Conservation (phyloP, 2,113 vertebrate species). For the Cochlearius cochlearius region DNA sequence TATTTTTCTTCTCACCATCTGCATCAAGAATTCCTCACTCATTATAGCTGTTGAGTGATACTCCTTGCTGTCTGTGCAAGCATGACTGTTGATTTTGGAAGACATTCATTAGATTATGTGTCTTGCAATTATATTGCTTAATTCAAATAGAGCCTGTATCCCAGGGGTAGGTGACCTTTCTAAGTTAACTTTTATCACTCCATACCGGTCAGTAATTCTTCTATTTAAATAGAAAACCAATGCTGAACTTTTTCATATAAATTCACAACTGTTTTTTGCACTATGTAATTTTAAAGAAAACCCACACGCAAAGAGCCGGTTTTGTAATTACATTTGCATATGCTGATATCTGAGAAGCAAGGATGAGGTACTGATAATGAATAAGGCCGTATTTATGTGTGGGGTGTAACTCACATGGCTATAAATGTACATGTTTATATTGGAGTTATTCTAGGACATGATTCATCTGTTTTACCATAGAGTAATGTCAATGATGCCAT, state of each 20-base stretch:
- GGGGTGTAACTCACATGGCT: background rate
- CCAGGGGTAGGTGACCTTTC: constrained; percentile 35
- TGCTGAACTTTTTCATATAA: background rate
- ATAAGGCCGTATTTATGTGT: background rate
- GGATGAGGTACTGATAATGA: background rate
- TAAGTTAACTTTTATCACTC: constrained; percentile 4
- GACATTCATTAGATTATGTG: background rate
- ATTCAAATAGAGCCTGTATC: constrained; percentile 9
- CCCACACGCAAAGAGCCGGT: background rate
- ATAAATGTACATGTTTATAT: background rate
- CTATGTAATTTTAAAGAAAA: background rate
- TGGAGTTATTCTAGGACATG: background rate
- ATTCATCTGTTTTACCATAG: background rate
- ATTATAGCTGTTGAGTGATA: background rate
- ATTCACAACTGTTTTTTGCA: background rate
- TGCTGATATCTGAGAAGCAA: background rate
- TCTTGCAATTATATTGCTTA: constrained; percentile 50
- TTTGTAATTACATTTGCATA: background rate
- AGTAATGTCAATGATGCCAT: background rate
- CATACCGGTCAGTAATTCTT: background rate
- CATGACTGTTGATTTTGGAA: constrained; percentile 38
- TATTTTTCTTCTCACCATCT: background rate
- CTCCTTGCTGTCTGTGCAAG: background rate
- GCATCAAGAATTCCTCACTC: background rate
- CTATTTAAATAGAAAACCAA: background rate